phyloP scores from a whole-genome alignment of 2,797 vertebrate species.

The Sebastes melanostomus region DNA sequence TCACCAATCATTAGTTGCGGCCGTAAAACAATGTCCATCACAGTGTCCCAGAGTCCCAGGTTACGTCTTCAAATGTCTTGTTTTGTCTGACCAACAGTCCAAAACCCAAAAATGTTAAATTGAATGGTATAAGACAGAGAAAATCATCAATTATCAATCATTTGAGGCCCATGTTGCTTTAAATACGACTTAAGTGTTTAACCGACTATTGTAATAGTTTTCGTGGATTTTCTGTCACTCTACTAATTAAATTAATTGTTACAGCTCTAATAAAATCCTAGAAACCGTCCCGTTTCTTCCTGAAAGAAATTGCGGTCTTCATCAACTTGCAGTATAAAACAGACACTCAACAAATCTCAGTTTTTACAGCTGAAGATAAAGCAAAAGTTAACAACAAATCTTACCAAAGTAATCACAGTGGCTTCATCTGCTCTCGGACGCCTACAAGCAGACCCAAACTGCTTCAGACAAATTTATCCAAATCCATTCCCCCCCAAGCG shows the following conservation, averaged over 20 bases:
- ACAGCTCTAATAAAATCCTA: background rate
- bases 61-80: background rate
- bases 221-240: background rate
- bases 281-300: background rate
- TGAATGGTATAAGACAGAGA: background rate
- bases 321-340: background rate
- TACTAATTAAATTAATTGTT: background rate
- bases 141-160: background rate
- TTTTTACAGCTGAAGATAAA: background rate
- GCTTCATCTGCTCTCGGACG: background rate
- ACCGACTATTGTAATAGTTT: no score
- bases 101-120: background rate
- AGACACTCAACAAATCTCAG: background rate
- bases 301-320: background rate
- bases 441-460: slow-evolving; percentile 17
- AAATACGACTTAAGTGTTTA: no score
- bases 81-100: background rate
- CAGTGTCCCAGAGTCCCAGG: background rate
- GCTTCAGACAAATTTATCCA: slow-evolving; percentile 27
- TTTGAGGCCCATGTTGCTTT: background rate
- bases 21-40: background rate
- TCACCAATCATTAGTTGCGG: background rate
- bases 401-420: slow-evolving; percentile 51
- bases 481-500: slow-evolving; percentile 36
- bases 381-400: slow-evolving; percentile 3